Conservation (phyloP, 53 echinoderm and acorn worm species). For the Paracentrotus lividus region DNA sequence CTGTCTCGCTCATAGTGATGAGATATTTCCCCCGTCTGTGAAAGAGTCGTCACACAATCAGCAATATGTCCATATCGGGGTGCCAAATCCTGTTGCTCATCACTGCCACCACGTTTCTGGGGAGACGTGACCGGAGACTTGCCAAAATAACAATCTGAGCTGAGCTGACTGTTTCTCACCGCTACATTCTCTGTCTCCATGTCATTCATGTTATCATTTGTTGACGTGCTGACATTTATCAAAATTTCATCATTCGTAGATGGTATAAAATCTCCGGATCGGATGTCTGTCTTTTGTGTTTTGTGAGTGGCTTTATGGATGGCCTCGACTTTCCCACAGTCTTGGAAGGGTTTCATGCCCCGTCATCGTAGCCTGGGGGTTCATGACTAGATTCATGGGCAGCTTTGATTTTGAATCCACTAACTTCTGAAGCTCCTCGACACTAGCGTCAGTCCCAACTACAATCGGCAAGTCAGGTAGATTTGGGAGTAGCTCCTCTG, state of each 20-base stretch:
- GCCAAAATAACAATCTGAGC: conserved; percentile 69
- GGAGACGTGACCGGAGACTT: conserved; percentile 55
- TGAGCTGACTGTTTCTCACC: conserved; percentile 63
- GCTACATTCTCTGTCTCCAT: conserved; percentile 50
- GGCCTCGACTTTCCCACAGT: conserved; percentile 75
- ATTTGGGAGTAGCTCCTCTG: conserved; percentile 52
- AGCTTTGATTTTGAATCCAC: conserved; percentile 63
- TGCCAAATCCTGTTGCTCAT: conserved; percentile 44
- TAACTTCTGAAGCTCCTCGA: conserved; percentile 59
- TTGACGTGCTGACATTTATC: conserved; percentile 31
- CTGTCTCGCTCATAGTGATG: conserved; percentile 43
- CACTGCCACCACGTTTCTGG: neutral
- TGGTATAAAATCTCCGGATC: conserved; percentile 77
- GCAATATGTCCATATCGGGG: conserved; percentile 65
- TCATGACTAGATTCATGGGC: conserved; percentile 36
- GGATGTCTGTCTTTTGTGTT: conserved; percentile 75
- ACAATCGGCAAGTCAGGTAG: conserved; percentile 54
- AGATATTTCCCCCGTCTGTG: conserved; percentile 58
- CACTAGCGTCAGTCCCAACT: conserved; percentile 34
- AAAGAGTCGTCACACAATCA: conserved; percentile 65
- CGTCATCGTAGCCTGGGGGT: conserved; percentile 29
- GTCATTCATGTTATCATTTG: conserved; percentile 54
- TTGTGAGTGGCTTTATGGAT: conserved; percentile 68
- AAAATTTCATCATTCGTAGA: conserved; percentile 70
- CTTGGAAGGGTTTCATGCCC: conserved; percentile 82